phyloP scores from a whole-genome alignment of 2,888 invertebrate species.

The Epirrita christyi region DNA sequence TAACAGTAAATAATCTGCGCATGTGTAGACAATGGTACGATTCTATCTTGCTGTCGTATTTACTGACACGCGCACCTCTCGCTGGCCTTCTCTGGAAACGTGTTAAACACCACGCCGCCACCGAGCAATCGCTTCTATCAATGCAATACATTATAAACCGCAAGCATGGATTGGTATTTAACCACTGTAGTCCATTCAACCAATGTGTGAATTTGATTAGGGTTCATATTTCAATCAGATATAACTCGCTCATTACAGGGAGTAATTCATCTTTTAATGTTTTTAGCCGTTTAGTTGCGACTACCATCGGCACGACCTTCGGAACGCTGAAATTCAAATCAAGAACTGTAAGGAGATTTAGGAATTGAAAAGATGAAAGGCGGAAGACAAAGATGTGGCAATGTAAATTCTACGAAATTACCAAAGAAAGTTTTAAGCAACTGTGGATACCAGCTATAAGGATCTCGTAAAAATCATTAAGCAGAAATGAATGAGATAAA shows the following conservation, averaged over 20 bases:
- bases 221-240: conserved; percentile 13
- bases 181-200: conserved; percentile 50
- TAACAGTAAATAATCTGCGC: conserved; percentile 56
- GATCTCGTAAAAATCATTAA: conserved; percentile 14
- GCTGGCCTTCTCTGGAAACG: conserved; percentile 46
- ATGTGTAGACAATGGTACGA: conserved; percentile 44
- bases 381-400: no score
- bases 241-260: conserved; percentile 9
- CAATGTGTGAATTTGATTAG: conserved; percentile 42
- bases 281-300: no score
- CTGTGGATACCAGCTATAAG: no score
- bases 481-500: conserved; percentile 47
- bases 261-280: no score
- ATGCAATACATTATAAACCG: conserved; percentile 56
- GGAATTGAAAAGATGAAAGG: no score
- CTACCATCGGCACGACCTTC: no score
- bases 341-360: no score
- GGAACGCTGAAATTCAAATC: no score
- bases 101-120: conserved; percentile 47
- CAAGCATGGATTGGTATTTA: conserved; percentile 45
- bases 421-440: no score
- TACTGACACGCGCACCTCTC: conserved; percentile 47
- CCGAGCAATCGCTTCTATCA: conserved; percentile 55
- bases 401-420: no score
- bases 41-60: conserved; percentile 53